These are phyloP conservation scores for Hirundichthys speculiger DNA, from an alignment of 2,113 vertebrate genomes.

Conservation along the genomic window DNA sequence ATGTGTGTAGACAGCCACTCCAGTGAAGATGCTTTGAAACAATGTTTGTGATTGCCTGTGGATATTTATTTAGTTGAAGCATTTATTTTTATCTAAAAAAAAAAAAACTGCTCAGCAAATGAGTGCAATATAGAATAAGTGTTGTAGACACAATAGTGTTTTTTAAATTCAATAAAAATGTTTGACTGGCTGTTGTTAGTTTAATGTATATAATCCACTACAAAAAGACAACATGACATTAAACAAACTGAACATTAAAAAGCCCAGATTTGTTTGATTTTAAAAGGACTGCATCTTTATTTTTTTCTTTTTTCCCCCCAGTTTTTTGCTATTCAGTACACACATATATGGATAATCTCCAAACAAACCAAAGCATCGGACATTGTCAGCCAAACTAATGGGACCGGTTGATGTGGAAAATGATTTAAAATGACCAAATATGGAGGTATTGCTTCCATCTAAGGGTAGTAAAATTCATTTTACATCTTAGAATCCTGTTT, in stretches of 20 bases:
- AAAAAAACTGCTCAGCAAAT: background rate
- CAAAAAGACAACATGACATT: background rate
- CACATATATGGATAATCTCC: no score
- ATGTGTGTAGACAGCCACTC: background rate
- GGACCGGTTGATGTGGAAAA: no score
- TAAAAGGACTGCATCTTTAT: no score
- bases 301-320: no score
- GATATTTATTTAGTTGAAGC: no score
- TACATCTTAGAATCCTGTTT: conserved; percentile 7
- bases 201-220: background rate
- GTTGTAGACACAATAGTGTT: background rate
- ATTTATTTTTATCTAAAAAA: no score
- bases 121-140: background rate
- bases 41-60: conserved; percentile 10
- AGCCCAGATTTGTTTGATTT: no score
- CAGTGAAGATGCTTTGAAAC: background rate
- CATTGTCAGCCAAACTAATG: no score
- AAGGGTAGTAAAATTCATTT: background rate
- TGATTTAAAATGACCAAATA: no score
- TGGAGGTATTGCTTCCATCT: background rate
- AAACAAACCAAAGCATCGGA: no score
- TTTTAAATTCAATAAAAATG: background rate
- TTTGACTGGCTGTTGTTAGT: background rate
- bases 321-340: no score
- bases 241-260: no score